These are phyloP conservation scores for Oryctolagus cuniculus DNA, from an alignment of 2,113 vertebrate species.

Conservation along the genomic window mOryCun1.1 NC_091441.1:79573001-79573500, in stretches of 20 bases:
- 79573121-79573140: neutral
- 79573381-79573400: neutral
- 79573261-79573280: neutral
- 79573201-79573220: neutral
- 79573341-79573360: constrained; percentile 23
- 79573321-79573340: neutral
- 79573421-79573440: neutral
- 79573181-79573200: neutral
- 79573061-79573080: neutral
- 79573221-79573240: neutral
- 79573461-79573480: constrained; percentile 12
- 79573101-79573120: neutral
- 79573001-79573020: neutral
- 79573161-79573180: neutral
- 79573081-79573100: neutral
- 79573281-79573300: neutral
- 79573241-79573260: neutral
- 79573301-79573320: neutral
- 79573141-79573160: neutral
- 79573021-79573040: neutral
- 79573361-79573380: neutral
- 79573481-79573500: neutral
- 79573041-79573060: neutral
- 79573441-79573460: rapidly evolving
- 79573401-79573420: neutral